These are phyloP conservation scores for Gortyna flavago DNA, from an alignment of 2,888 invertebrate species.

Conservation along the genomic window DNA sequence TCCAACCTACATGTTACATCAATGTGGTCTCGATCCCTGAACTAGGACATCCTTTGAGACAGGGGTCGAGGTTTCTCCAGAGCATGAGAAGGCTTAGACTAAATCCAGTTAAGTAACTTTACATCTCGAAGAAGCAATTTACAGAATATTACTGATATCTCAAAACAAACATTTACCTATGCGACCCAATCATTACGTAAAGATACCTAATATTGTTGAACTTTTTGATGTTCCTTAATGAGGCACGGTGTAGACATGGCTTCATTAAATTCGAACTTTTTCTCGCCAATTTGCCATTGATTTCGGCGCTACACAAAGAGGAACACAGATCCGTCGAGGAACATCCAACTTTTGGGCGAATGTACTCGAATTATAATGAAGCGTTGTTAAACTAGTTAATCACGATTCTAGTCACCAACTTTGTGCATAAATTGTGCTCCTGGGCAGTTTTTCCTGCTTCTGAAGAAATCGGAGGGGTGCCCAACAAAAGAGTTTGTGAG, in stretches of 20 bases:
- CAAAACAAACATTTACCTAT: slow-evolving; percentile 3
- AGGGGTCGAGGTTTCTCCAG: background rate
- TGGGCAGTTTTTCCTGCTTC: slow-evolving; percentile 63
- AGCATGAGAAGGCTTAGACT: background rate
- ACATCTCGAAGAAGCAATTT: background rate
- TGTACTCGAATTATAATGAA: slow-evolving; percentile 67
- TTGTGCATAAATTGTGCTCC: slow-evolving; percentile 72
- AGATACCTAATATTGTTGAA: slow-evolving; percentile 39
- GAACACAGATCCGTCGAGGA: slow-evolving; percentile 47
- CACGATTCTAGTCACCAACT: slow-evolving; percentile 65
- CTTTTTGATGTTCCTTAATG: slow-evolving; percentile 42
- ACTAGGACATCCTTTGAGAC: background rate
- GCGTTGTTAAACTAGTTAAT: slow-evolving; percentile 53
- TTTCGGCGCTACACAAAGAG: slow-evolving; percentile 45
- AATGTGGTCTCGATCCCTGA: background rate
- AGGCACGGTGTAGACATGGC: slow-evolving; percentile 29
- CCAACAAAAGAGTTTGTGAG: slow-evolving; percentile 68
- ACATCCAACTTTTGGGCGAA: slow-evolving; percentile 51
- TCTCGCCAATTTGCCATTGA: slow-evolving; percentile 42
- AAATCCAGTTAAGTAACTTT: background rate
- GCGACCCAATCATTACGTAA: background rate
- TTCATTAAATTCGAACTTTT: slow-evolving; percentile 51
- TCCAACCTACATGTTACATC: background rate
- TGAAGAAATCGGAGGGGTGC: slow-evolving; percentile 58
- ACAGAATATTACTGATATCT: background rate